Evolutionary conservation across 2,888 invertebrate genomes (phyloP), one percentile per base, ranked within the genome.

Genomic region (Incurvaria masculella): DNA sequence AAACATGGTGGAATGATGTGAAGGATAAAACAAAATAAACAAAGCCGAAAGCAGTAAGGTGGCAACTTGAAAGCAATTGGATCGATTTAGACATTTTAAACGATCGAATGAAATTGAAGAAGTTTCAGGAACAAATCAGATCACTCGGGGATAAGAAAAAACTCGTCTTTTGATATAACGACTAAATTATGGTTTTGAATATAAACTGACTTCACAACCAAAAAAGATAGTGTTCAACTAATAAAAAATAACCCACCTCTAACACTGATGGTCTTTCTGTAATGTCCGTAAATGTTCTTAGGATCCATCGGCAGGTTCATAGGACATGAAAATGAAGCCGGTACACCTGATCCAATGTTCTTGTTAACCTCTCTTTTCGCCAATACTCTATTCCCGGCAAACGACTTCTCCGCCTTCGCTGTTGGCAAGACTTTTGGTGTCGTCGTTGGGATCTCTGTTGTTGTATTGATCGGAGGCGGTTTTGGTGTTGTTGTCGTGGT

Each of bases 221-320:
- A n/a, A n/a, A n/a, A n/a, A n/a, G n/a, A n/a, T n/a, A n/a, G n/a
- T n/a, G n/a, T n/a, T n/a, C n/a, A n/a, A n/a, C n/a, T n/a, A n/a
- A n/a, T n/a, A n/a, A n/a, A 45, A 44, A 19, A 41, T 16, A 21
- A 47, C 64, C 72, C 63, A 91, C 92, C 86, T 81, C 86, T 85
- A 0, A 87, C 83, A 45, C 79, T 71, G 46, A 93, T 63, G 45
- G 79, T 80, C 49, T 79, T 81, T 38, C 79, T 73, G 61, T 89
- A 93, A 61, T 86, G 86, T 8, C 93, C 93, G 62, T 88, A 88
- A 1, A 84, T 83, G 57, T 86, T 87, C 21, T 81, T 81, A 2
- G 82, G 70, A 61, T 87, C 85, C 38, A 82, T 76, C 0, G 86
- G 81, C 19, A 89, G 73, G n/a, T 79, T 66, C 8, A 38, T 75